These are phyloP conservation scores for Peromyscus maniculatus DNA, from an alignment of 2,113 vertebrate species.

Conservation along the genomic window DNA sequence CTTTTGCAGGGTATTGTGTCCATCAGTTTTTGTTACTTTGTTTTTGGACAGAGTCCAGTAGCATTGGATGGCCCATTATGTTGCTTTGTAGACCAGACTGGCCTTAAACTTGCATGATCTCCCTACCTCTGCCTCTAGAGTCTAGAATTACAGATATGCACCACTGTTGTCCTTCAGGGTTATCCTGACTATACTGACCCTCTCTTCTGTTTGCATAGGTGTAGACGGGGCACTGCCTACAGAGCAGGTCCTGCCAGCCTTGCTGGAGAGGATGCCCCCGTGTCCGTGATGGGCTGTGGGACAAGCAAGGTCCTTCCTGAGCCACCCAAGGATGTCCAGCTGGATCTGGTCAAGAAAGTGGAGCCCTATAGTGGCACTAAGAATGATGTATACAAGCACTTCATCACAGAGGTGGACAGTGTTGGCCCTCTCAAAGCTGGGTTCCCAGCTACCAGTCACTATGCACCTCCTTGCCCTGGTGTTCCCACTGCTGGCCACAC, in stretches of 20 bases:
- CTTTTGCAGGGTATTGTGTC: not conserved
- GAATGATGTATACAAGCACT: constrained; percentile 95
- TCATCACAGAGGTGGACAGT: constrained; percentile 92
- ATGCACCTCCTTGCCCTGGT: constrained; percentile 76
- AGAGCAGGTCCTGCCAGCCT: constrained; percentile 84
- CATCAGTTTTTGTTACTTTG: not conserved
- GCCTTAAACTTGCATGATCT: not conserved
- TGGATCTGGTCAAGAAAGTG: constrained; percentile 98
- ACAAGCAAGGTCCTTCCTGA: constrained; percentile 99
- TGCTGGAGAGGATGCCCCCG: constrained; percentile 92
- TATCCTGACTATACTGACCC: constrained; percentile 39
- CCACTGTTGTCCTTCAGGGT: not conserved
- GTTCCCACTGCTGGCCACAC: constrained; percentile 80
- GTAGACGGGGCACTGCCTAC: constrained; percentile 74
- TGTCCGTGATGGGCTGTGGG: constrained; percentile 99
- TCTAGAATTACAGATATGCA: not conserved
- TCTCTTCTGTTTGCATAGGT: constrained; percentile 79
- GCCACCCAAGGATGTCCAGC: constrained; percentile 95
- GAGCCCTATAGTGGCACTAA: constrained; percentile 90
- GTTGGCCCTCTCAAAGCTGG: constrained; percentile 84
- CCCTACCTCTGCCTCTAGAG: not conserved
- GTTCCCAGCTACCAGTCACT: constrained; percentile 86
- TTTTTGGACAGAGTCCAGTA: not conserved
- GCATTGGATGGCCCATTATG: not conserved
- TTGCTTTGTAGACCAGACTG: not conserved